Percentiles rank a stretch among this genome's conserved stretches.
Evolutionary conservation across 2,797 vertebrate genomes (phyloP).

Genomic region (Lepilemur septentrionalis): DNA sequence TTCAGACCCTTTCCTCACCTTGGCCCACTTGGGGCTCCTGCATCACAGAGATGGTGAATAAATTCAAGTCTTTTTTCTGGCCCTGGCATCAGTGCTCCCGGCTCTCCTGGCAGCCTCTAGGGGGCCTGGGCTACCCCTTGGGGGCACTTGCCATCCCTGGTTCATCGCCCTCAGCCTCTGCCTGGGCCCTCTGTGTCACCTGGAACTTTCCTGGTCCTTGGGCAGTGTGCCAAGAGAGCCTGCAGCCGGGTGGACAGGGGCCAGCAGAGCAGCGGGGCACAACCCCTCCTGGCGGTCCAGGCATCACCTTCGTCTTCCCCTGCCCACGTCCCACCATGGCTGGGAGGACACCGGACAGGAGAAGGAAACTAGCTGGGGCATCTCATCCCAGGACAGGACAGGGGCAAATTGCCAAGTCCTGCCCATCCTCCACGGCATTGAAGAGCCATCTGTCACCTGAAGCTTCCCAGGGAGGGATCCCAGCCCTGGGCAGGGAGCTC

Average conservation of each 20-base stretch:
- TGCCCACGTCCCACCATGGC: fast-evolving
- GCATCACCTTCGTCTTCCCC: too few relatives aligned
- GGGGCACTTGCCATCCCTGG: neutral
- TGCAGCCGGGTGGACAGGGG: fast-evolving
- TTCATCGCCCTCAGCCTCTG: fast-evolving
- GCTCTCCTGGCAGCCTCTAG: fast-evolving
- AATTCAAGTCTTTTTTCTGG: too few relatives aligned
- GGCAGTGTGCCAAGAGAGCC: neutral
- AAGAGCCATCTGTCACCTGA: neutral
- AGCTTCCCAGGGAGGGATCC: neutral
- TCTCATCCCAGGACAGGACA: neutral
- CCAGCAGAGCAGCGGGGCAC: neutral
- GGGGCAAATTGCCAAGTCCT: neutral
- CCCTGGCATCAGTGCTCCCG: neutral
- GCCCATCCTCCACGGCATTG: fast-evolving
- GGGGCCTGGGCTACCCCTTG: fast-evolving
- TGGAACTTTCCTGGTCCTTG: neutral
- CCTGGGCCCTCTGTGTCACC: too few relatives aligned
- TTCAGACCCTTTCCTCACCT: too few relatives aligned
- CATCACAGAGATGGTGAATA: neutral
- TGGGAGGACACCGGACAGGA: neutral
- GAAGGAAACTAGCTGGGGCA: fast-evolving
- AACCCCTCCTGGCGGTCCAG: neutral
- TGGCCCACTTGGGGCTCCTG: neutral
- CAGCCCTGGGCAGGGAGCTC: neutral